Base-by-base conservation (phyloP, 2,888 invertebrate genomes). In the Acronicta alni region DNA sequence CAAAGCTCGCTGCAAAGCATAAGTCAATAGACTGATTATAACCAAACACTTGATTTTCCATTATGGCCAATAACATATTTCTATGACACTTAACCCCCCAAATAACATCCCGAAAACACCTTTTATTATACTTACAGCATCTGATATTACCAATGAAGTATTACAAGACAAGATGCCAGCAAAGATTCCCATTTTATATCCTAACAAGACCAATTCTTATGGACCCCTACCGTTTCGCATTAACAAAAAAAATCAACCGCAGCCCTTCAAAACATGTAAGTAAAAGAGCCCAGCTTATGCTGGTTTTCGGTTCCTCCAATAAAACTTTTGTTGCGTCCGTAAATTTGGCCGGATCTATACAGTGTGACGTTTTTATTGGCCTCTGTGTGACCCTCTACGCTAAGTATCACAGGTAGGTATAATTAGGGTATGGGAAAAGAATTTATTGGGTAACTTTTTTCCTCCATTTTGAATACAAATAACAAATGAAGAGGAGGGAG, bases 351-450 rank as follows among this genome's bases (percentile, higher is more conserved):
- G 59, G 55, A 76, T 77, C 73, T 77, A 75, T 79, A 61, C 57
- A 53, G 43, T 48, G 52, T 70, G 77, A 75, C 79, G 60, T 59
- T 80, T 81, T 82, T 80, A 81, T 82, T 79, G 75, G 63, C 26
- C 18, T 26, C 60, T 44, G 18, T 63, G 64, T 64, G 64, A 62
- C 66, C 66, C 65, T 46, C 43, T 39, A 42, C 16, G 47, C 15
- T 61, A 63, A 60, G 59, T 47, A 64, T 57, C 43, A 44, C 68
- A 63, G 60, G 65, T 67, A 38, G 37, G 46, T 66, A 65, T 66
- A 70, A 76, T 80, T 75, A 78, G 69, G 69, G 17, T 46, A 53
- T 43, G 26, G 18, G 53, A 30, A 37, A 46, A 15, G n/a, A 78
- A 76, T 72, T 75, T 78, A 76, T 67, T 48, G 56, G 48, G 54